These are phyloP conservation scores for Lordiphosa stackelbergi DNA, from an alignment of 1,140 invertebrate genomes.

Conservation along the genomic window DNA sequence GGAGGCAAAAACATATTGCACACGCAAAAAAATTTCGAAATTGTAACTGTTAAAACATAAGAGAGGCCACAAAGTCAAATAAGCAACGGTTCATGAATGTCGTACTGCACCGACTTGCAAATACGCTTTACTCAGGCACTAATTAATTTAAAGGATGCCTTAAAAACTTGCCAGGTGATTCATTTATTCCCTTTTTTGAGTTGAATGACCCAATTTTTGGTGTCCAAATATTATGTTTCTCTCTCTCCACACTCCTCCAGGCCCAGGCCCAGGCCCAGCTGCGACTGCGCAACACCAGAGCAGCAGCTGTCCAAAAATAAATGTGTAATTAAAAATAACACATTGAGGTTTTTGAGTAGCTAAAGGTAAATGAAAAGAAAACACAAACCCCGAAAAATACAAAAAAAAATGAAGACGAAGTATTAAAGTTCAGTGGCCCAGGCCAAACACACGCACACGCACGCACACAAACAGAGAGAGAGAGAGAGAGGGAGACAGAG, in stretches of 20 bases:
- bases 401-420: background rate
- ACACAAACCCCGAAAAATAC: constrained; percentile 12
- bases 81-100: no score
- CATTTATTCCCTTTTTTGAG: constrained; percentile 25
- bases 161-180: constrained; percentile 13
- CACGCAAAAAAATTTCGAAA: constrained; percentile 60
- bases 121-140: no score
- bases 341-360: background rate
- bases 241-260: no score
- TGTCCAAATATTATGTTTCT: constrained; percentile 44
- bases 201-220: constrained; percentile 57
- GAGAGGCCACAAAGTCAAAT: constrained; percentile 5
- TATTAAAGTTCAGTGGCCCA: constrained; percentile 1
- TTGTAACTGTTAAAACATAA: constrained; percentile 24
- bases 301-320: constrained; percentile 53
- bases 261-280: constrained; percentile 14
- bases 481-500: constrained; percentile 4
- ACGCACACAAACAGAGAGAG: background rate
- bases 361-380: constrained; percentile 11
- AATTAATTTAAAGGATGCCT: background rate
- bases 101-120: no score
- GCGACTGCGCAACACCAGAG: constrained; percentile 49
- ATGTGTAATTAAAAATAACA: constrained; percentile 66
- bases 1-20: constrained; percentile 43
- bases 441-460: background rate